Conservation (phyloP, 2,113 vertebrate genomes). For the Recurvirostra avosetta region DNA sequence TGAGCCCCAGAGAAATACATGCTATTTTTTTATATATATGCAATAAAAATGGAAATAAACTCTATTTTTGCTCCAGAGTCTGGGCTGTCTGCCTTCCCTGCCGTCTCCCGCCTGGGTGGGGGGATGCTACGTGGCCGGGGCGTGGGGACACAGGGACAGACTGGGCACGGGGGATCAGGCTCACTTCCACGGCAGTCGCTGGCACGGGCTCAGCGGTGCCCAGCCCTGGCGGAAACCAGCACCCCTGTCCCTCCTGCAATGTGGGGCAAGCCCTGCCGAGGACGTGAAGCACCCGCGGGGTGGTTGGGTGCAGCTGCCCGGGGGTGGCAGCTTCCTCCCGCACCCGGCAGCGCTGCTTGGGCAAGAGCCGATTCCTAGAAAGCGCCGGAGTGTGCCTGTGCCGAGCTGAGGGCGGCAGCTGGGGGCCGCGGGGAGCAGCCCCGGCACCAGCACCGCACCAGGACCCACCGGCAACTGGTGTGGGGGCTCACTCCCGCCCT, state of each 20-base stretch:
- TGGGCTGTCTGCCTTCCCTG: not conserved
- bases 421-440: not conserved
- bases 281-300: not conserved
- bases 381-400: fast-evolving
- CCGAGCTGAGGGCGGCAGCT: not conserved
- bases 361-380: slow-evolving; percentile 48
- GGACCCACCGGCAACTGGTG: not conserved
- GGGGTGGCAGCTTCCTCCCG: not conserved
- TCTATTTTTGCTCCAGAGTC: not conserved
- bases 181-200: not conserved
- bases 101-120: fast-evolving
- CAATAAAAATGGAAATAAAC: slow-evolving; percentile 18
- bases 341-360: fast-evolving
- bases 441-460: fast-evolving
- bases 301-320: not conserved
- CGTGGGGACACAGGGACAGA: not conserved
- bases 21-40: not conserved
- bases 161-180: fast-evolving
- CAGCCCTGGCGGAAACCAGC: not conserved
- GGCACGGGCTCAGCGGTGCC: not conserved
- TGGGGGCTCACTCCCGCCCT: not conserved
- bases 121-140: not conserved
- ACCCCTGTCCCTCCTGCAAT: not conserved
- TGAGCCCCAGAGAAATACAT: not conserved
- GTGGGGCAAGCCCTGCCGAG: not conserved